Base-by-base conservation (phyloP, 1,140 invertebrate species). In the Eurosta solidaginis region DNA sequence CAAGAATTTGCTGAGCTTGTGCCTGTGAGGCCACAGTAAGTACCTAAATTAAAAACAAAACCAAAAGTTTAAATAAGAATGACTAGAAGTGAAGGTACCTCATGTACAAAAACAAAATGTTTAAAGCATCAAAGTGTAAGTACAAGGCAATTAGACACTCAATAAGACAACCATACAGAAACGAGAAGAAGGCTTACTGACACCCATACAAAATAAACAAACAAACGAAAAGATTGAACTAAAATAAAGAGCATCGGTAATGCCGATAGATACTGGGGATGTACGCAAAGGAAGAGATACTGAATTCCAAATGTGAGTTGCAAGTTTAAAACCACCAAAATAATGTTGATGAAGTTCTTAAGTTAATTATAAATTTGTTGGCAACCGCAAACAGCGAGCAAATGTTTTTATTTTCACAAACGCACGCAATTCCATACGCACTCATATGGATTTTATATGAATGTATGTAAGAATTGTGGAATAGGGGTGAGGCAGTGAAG, bases 291-390 rank as follows among this genome's bases (percentile, higher is more conserved):
- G n/a, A n/a, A 36, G n/a, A 29, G 14, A 25, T 14, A 9, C 25
- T 29, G 6, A 59, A 59, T 29, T 59, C 27, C n/a, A n/a, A n/a
- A 33, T 40, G 59, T 10, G 59, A 22, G 47, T 14, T 52, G 29
- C 47, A 36, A 52, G 25, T 63, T 42, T 27, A 14, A 45, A 77
- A 63, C 54, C 29, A 4, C 63, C 54, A 36, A n/a, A 77, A 77
- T 44, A 52, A 76, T 54, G 52, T 77, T 77, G 76, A 63, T 77
- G 76, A 63, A 77, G 76, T 77, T 77, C 76, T 77, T 63, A 77
- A 77, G 52, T 77, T 77, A 77, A 77, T 77, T 77, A 77, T 77
- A 77, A 77, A 77, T 77, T 77, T 49, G 54, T 59, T 77, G 50
- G 76, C 76, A 77, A 77, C 76, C 54, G 54, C 76, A 77, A 77